These are phyloP conservation scores for Drosophila pandora DNA, from an alignment of 1,140 invertebrate genomes.

Conservation along the genomic window DNA sequence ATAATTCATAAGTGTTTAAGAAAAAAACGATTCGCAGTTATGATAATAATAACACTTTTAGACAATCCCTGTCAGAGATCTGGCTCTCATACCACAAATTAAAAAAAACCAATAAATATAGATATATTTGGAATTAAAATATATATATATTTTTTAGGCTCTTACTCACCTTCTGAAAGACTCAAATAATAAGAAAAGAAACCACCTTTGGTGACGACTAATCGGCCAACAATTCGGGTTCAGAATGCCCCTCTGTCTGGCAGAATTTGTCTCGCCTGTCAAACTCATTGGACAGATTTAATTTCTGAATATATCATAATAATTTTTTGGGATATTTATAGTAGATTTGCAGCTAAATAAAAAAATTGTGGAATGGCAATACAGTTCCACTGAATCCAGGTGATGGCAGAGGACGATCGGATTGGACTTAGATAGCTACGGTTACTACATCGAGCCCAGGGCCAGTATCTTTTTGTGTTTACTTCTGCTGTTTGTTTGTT, in stretches of 20 bases:
- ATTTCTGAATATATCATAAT: slow-evolving; percentile 5
- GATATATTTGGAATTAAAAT: too few relatives aligned
- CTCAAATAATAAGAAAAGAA: too few relatives aligned
- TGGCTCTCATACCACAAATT: too few relatives aligned
- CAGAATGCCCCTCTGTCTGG: slow-evolving; percentile 36
- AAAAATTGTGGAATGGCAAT: slow-evolving; percentile 23
- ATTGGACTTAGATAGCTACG: slow-evolving; percentile 11
- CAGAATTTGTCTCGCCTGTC: slow-evolving; percentile 64
- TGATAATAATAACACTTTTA: too few relatives aligned
- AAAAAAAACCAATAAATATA: too few relatives aligned
- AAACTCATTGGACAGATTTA: slow-evolving; percentile 45
- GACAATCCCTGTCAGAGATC: too few relatives aligned
- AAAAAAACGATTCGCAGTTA: neutral
- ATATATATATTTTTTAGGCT: neutral
- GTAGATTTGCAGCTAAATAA: slow-evolving; percentile 6
- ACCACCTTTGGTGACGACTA: slow-evolving; percentile 27
- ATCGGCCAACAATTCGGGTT: slow-evolving; percentile 48
- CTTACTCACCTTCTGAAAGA: neutral
- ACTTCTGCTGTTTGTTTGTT: slow-evolving; percentile 35
- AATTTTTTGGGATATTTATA: slow-evolving; percentile 14
- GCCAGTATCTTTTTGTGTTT: slow-evolving; percentile 16
- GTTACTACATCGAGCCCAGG: slow-evolving; percentile 4
- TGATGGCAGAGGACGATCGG: slow-evolving; percentile 49
- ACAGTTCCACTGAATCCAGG: slow-evolving; percentile 8
- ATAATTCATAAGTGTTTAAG: neutral